Conservation (phyloP, 2,888 invertebrate species). For the Plagiodera versicolora region DNA sequence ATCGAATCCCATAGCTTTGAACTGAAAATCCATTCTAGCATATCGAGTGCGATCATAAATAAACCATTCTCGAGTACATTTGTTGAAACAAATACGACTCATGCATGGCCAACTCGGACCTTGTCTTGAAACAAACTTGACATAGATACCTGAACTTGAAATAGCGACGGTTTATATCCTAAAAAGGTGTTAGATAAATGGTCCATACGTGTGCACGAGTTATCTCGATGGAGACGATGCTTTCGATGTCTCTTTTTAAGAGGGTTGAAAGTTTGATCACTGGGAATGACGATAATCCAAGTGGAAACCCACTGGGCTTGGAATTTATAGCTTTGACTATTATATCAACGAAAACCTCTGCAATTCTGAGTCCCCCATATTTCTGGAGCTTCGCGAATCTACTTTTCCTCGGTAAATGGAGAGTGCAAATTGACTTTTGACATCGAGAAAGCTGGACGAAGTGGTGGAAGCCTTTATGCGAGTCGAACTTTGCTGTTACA, state of each 20-base stretch:
- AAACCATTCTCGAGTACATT: constrained; percentile 15
- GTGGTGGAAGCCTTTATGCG: constrained; percentile 44
- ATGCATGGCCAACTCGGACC: constrained; percentile 18
- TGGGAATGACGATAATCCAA: not conserved
- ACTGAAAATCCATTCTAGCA: constrained; percentile 20
- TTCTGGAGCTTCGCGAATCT: constrained; percentile 43
- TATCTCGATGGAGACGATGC: no score
- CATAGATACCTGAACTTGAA: constrained; percentile 30
- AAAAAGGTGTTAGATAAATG: no score
- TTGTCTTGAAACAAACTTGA: constrained; percentile 25
- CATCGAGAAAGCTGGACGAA: constrained; percentile 50
- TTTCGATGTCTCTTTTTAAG: no score
- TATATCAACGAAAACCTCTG: constrained; percentile 36
- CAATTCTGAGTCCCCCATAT: constrained; percentile 37
- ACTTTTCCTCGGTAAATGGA: constrained; percentile 51
- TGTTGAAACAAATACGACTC: constrained; percentile 14
- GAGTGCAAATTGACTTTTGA: constrained; percentile 55
- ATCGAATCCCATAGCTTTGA: constrained; percentile 21
- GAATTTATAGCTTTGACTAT: constrained; percentile 20
- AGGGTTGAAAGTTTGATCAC: no score
- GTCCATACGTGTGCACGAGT: no score
- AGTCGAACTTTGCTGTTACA: constrained; percentile 41
- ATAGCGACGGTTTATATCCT: no score
- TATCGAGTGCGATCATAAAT: constrained; percentile 16
- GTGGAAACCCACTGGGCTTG: not conserved